Base-by-base conservation (phyloP, 2,888 invertebrate species). In the Ectropis crepuscularia region DNA sequence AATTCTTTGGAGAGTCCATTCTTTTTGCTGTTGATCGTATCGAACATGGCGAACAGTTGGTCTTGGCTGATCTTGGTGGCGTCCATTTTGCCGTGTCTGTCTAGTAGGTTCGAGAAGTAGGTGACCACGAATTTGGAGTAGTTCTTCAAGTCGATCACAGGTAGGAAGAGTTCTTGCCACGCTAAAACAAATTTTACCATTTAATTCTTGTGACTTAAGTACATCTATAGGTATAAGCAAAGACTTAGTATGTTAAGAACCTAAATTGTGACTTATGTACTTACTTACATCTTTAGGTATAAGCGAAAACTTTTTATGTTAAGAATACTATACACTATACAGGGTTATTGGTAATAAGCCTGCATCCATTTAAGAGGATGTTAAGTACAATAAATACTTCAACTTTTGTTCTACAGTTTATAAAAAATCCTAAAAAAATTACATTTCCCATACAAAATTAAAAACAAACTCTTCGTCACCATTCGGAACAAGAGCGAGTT, bases 131-230 rank as follows among this genome's bases (percentile, higher is more conserved):
- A 96, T 70, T 94, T 94, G 0, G 95, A 93, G 74, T 96, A 96
- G 78, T 94, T 95, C 79, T 95, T 96, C 82, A 96, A 86, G 71
- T 96, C 96, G 49, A 96, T 88, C 77, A 96, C 87, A 0, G 96
- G 96, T 45, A 95, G 86, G 94, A 96, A 96, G 1, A 96, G 86
- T 67, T 96, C 96, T 85, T 95, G 95, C 95, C 96, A 97, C 10
- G 95, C 95, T 95, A 81, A 54, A 89, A 93, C 55, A 53, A 57
- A 49, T 53, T 38, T 11, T n/a, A 43, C 6, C n/a, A n/a, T 2
- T 43, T 43, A 43, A 28, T 28, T n/a, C n/a, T n/a, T 28, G 16
- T 28, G 16, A 4, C 16, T 28, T 28, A 28, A n/a, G n/a, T 28
- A 28, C 16, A 4, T 28, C 16, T 28, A 6, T 41, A 41, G 41